phyloP scores from a whole-genome alignment of 2,888 invertebrate genomes.

The Listrodromus nycthemerus region DNA sequence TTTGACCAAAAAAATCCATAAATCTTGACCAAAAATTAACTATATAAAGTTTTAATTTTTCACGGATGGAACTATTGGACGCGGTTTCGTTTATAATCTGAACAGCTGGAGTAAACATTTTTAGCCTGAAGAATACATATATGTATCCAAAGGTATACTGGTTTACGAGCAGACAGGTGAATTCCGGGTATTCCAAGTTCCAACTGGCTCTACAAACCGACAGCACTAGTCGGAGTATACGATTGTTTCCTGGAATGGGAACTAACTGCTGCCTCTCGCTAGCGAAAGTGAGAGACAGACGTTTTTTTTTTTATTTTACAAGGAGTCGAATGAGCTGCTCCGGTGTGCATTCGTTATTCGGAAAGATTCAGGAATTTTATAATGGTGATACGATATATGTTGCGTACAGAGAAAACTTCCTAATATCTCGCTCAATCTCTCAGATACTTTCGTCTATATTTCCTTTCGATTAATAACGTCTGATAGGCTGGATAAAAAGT shows the following conservation, averaged over 20 bases:
- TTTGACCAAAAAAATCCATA: neutral
- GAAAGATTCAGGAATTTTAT: conserved; percentile 50
- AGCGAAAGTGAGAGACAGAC: conserved; percentile 63
- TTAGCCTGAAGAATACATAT: conserved; percentile 13
- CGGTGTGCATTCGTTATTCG: conserved; percentile 48
- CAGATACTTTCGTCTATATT: conserved; percentile 42
- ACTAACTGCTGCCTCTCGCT: conserved; percentile 65
- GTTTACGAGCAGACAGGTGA: conserved; percentile 74
- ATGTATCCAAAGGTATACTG: conserved; percentile 20
- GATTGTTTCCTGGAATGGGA: conserved; percentile 81
- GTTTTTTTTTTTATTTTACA: conserved; percentile 3
- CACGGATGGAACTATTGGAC: neutral
- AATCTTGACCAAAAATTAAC: neutral
- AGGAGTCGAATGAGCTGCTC: conserved; percentile 31
- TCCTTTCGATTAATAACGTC: conserved; percentile 32
- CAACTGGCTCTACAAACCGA: conserved; percentile 57
- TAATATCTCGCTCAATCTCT: conserved; percentile 34
- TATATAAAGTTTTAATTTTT: neutral
- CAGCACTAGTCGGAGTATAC: conserved; percentile 64
- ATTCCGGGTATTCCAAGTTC: conserved; percentile 72
- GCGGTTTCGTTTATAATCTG: neutral
- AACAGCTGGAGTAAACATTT: conserved; percentile 1
- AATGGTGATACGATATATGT: neutral
- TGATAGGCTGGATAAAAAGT: conserved; percentile 34
- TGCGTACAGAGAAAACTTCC: conserved; percentile 50